Evolutionary conservation across 2,113 vertebrate genomes (phyloP).

Genomic region (Sclerurus mexicanus): DNA sequence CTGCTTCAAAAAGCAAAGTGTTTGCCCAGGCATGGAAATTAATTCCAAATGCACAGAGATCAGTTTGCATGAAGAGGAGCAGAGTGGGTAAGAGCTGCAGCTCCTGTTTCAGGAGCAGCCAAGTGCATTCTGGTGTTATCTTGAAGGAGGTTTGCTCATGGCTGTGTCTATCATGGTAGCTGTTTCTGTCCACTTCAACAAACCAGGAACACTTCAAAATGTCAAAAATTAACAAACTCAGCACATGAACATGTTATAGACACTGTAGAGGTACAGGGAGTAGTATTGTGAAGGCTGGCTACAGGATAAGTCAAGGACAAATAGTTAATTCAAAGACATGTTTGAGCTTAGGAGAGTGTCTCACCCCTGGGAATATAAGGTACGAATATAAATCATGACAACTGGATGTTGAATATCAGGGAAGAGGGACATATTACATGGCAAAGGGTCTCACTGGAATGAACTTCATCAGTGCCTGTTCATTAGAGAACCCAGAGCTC

Average conservation of each 20-base stretch:
- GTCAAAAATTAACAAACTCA: background rate
- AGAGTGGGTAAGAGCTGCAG: background rate
- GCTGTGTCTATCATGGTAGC: background rate
- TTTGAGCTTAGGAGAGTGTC: background rate
- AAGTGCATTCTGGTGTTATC: background rate
- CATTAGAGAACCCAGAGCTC: background rate
- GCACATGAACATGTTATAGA: background rate
- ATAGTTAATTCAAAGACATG: background rate
- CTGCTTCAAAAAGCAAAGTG: background rate
- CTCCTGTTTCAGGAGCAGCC: background rate
- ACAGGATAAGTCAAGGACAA: background rate
- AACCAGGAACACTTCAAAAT: background rate
- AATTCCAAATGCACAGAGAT: background rate
- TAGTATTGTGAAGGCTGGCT: background rate
- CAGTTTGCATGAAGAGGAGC: background rate
- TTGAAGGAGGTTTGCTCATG: background rate
- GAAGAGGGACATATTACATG: background rate
- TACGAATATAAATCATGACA: background rate
- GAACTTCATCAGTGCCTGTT: background rate
- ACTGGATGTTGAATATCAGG: background rate
- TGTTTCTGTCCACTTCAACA: no score
- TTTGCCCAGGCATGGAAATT: background rate
- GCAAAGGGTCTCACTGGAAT: background rate
- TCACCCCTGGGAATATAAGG: background rate
- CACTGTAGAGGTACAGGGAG: background rate